These are phyloP conservation scores for Actinia equina DNA, from an alignment of 64 coral and sea anemone species.

Conservation along the genomic window DNA sequence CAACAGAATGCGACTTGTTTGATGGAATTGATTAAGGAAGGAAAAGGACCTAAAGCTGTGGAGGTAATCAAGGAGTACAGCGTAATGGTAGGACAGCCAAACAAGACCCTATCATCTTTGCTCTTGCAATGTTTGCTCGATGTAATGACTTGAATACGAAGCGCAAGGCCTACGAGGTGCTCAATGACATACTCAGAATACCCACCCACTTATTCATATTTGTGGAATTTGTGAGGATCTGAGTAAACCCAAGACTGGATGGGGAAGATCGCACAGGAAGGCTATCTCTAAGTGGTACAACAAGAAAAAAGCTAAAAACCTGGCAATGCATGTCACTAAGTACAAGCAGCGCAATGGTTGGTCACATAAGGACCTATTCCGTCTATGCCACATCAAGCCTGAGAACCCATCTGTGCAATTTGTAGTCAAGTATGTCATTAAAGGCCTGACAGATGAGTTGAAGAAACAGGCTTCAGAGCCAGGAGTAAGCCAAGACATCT, in stretches of 20 bases:
- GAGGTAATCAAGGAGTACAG: conserved; percentile 71
- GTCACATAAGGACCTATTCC: conserved; percentile 80
- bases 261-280: conserved; percentile 83
- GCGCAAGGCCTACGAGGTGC: conserved; percentile 46
- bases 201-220: conserved; percentile 90
- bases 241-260: conserved; percentile 63
- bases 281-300: conserved; percentile 94
- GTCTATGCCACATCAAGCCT: conserved; percentile 80
- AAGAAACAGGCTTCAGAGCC: conserved; percentile 24
- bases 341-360: conserved; percentile 94
- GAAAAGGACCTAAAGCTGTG: conserved; percentile 61
- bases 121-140: conserved; percentile 75
- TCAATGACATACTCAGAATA: conserved; percentile 66
- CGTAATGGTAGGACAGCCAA: conserved; percentile 72
- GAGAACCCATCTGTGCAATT: conserved; percentile 30
- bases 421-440: conserved; percentile 83
- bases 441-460: conserved; percentile 64
- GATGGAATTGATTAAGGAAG: conserved; percentile 52
- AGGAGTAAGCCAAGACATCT: conserved; percentile 66
- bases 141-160: conserved; percentile 57
- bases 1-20: conserved; percentile 72
- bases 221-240: conserved; percentile 66
- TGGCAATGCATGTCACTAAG: conserved; percentile 82
- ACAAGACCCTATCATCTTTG: conserved; percentile 78
- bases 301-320: conserved; percentile 50